Evolutionary conservation across 2,113 vertebrate species (phyloP), one percentile per base, ranked within the genome.

Genomic region (Geococcyx californianus): DNA sequence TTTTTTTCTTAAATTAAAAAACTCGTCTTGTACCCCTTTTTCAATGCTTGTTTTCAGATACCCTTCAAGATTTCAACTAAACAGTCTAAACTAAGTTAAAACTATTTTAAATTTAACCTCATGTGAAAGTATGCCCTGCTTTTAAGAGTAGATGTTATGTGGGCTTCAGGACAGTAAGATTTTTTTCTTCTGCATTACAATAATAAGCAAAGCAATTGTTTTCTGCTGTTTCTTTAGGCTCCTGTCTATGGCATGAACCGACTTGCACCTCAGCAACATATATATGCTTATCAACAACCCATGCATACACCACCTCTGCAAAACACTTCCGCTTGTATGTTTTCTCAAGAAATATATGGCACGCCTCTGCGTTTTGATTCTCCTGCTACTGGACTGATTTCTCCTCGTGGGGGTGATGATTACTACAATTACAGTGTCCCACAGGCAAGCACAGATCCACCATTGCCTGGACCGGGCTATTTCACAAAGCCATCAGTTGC

Each of bases 391-490:
- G 97, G 97, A 40, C 97, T 99, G 33, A 98, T 99, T 40, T 99
- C 99, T 26, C 99, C 99, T 33, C 99, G 98, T 87, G 98, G 98
- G 60, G 97, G 97, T 94, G 99, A 99, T 79, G 99, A 99, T 84
- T 99, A 98, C 94, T 99, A 99, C 84, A 98, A 97, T 94, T 99
- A 99, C 62, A 98, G 96, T 58, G 98, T 99, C 94, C 97, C 98
- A 28, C 99, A 98, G 64, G 98, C 99, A 78, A 98, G 97, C 79
- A 98, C 98, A 66, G 99, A 99, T 90, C 99, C 99, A 58, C 96
- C 98, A 4, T 95, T 99, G 52, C 99, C 99, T 73, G 99, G 99
- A 92, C 99, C 99, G 62, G 99, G 99, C 14, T 99, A 99, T 95
- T 99, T 99, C 94, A 99, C 99, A 54, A 99, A 99, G 87, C 99